Percentiles rank a stretch among this genome's conserved stretches.
Conservation (phyloP, 2,888 invertebrate genomes). For the Tetranychus piercei region DNA sequence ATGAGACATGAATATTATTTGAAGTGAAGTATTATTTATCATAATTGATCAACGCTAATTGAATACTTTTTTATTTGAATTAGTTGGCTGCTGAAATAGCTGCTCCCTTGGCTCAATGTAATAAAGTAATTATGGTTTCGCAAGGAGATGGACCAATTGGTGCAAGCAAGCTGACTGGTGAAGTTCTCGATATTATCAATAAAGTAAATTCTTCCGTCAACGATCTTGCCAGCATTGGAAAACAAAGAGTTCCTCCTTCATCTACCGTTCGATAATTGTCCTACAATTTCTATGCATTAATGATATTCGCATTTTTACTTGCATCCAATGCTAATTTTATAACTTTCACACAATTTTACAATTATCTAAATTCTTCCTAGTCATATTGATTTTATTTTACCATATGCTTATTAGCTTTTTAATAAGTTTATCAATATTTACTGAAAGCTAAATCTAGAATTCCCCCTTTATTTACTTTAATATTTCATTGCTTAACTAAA, state of each 20-base stretch:
- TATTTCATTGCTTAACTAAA: too few relatives aligned
- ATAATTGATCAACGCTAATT: conserved; percentile 4
- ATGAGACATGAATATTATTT: too few relatives aligned
- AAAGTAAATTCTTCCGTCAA: conserved; percentile 32
- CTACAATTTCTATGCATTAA: neutral
- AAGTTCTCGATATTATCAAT: conserved; percentile 77
- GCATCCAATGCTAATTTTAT: too few relatives aligned
- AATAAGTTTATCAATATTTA: too few relatives aligned
- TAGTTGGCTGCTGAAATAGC: conserved; percentile 91
- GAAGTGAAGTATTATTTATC: conserved; percentile 13
- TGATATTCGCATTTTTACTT: too few relatives aligned
- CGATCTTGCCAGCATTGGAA: too few relatives aligned
- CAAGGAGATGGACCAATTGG: conserved; percentile 70
- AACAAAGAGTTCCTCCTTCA: neutral
- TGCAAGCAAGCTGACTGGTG: conserved; percentile 79
- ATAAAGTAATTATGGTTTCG: conserved; percentile 90
- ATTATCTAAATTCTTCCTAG: too few relatives aligned
- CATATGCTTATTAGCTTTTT: too few relatives aligned
- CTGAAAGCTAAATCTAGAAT: too few relatives aligned
- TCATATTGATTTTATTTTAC: too few relatives aligned
- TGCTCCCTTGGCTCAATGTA: conserved; percentile 77
- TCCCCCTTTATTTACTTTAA: too few relatives aligned
- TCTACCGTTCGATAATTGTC: neutral
- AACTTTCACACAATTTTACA: too few relatives aligned
- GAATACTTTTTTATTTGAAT: conserved; percentile 16